A percentile compares a stretch with the other conserved stretches of the same genome.
Conservation (phyloP, 2,888 invertebrate species). For the Pandemis cinnamomeana region DNA sequence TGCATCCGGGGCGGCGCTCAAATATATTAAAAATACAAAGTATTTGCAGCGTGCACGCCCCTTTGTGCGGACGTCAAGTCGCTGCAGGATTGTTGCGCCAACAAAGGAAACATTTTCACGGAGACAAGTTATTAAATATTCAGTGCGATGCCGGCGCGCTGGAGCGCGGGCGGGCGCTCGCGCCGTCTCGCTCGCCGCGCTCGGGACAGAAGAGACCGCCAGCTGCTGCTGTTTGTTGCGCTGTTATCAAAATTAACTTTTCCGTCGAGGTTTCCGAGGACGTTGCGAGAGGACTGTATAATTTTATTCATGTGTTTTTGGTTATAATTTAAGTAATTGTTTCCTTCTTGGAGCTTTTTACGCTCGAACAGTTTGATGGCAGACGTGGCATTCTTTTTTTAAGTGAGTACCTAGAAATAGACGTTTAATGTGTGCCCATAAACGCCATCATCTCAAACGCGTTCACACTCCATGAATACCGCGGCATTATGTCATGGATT, state of each 20-base stretch:
- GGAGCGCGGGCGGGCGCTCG: background rate
- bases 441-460: conserved; percentile 17
- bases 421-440: conserved; percentile 7
- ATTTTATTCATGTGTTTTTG: conserved; percentile 12
- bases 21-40: conserved; percentile 40
- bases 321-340: conserved; percentile 11
- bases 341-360: background rate
- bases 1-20: conserved; percentile 26
- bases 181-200: conserved; percentile 8
- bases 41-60: conserved; percentile 27
- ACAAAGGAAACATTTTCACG: conserved; percentile 40
- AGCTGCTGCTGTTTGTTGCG: conserved; percentile 18
- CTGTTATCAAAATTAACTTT: conserved; percentile 33
- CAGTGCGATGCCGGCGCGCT: conserved; percentile 24
- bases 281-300: conserved; percentile 5
- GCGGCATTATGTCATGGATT: conserved; percentile 2
- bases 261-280: conserved; percentile 15
- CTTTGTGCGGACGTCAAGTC: conserved; percentile 29
- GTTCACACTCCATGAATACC: conserved; percentile 3
- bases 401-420: conserved; percentile 9
- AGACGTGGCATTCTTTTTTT: background rate
- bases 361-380: background rate
- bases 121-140: conserved; percentile 42
- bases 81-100: conserved; percentile 35
- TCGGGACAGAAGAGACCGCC: conserved; percentile 4